These are phyloP conservation scores for Ophiodon elongatus DNA, from an alignment of 2,113 vertebrate genomes.

Conservation along the genomic window DNA sequence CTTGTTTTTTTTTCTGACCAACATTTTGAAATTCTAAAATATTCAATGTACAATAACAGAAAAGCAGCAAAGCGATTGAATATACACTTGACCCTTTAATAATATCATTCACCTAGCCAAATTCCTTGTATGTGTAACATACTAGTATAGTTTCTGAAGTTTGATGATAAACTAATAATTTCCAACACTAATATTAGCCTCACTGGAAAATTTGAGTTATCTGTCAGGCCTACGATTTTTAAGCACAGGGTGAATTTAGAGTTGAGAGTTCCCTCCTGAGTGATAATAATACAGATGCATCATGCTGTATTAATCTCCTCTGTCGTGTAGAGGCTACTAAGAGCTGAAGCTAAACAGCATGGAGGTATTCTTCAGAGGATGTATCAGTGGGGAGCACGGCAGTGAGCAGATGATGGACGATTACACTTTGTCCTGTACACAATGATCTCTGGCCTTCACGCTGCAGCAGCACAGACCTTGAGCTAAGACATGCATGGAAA, in stretches of 20 bases:
- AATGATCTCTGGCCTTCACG: slow-evolving; percentile 12
- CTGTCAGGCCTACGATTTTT: not conserved
- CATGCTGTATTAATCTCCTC: not conserved
- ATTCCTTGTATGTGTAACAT: not conserved
- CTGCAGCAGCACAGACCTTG: not conserved
- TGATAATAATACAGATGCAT: slow-evolving; percentile 5
- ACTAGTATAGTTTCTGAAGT: not conserved
- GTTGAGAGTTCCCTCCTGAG: not conserved
- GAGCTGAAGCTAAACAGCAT: slow-evolving; percentile 24
- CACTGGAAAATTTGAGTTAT: not conserved
- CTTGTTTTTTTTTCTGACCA: not conserved
- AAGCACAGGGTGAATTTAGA: not conserved
- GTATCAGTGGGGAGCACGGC: slow-evolving; percentile 10
- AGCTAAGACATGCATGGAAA: slow-evolving; percentile 7
- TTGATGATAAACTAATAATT: not conserved
- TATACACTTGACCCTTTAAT: not conserved
- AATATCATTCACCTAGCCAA: not conserved
- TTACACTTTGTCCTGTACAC: slow-evolving; percentile 25
- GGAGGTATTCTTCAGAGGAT: slow-evolving; percentile 19
- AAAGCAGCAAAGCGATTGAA: not conserved
- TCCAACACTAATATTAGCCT: too few species aligned
- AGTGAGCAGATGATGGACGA: slow-evolving; percentile 26
- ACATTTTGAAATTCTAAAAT: not conserved
- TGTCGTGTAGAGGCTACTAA: not conserved
- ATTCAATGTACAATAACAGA: not conserved